Evolutionary conservation across 2,888 invertebrate species (phyloP), one percentile per base, ranked within the genome.

Genomic region (Tenthredo amoena): DNA sequence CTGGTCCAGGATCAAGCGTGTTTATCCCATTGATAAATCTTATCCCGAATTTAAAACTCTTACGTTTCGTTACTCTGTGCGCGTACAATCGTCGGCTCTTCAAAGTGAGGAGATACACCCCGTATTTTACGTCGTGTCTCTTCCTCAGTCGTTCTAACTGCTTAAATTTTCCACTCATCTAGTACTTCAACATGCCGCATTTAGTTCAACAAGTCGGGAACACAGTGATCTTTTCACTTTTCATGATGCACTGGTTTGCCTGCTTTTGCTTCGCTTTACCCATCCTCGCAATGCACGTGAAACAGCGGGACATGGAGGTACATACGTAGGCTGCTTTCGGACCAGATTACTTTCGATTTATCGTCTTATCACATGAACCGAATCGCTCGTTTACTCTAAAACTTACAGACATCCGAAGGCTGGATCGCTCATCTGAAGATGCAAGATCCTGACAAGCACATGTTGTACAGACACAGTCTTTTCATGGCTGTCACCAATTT

Each of bases 401-500:
- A 37, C 77, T 87, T 79, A 34, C 72, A 92, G 92, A 87, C 91
- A 2, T 92, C 91, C 55, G 58, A 86, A 18, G 91, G 91, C 82
- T 93, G 92, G 92, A 86, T 92, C 31, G 83, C 86, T 50, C 86
- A 85, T 71, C 55, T 72, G 47, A 47, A 18, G 0, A 31, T 5
- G 5, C 3, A 31, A 4, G 3, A 68, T 5, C 34, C 31, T 6
- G 3, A 3, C 18, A 34, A n/a, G 43, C 31, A 37, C n/a, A 15
- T 26, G 31, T 50, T 83, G n/a, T 83, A 47, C 31, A 68, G 89
- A 71, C 89, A 89, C 7, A 89, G 92, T 0, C 87, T 92, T 10
- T 92, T 91, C 76, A 91, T 92, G 10, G 91, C 92, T 2, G 83
- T 92, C 7, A 90, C 92, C 86, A 92, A 92, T 86, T 89, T 93